Percentiles rank a stretch among this genome's conserved stretches.
phyloP scores from a whole-genome alignment of 2,113 vertebrate genomes.

The Microcebus murinus region DNA sequence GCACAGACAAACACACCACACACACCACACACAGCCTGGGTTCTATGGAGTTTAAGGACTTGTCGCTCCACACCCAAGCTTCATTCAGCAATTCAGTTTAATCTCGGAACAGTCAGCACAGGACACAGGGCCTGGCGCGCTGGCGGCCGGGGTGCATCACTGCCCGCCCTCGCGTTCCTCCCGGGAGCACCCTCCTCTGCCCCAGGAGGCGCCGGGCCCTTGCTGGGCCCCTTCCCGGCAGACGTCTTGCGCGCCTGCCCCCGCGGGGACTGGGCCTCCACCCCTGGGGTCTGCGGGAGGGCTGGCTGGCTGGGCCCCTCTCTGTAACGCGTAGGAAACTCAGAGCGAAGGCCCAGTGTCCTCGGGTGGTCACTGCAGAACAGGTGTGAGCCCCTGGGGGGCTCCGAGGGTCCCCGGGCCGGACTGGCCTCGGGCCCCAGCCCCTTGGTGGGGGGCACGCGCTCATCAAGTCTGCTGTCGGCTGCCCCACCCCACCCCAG shows the following conservation, averaged over 20 bases:
- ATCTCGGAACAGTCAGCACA: slow-evolving; percentile 18
- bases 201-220: not conserved
- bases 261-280: rapidly evolving
- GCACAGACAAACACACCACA: too few relatives aligned
- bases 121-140: not conserved
- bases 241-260: not conserved
- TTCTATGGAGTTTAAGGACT: not conserved
- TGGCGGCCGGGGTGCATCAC: rapidly evolving
- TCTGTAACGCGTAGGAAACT: not conserved
- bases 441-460: not conserved
- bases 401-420: not conserved
- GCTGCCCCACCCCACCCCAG: not conserved
- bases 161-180: rapidly evolving
- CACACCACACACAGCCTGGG: not conserved
- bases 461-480: not conserved
- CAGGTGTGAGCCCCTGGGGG: not conserved
- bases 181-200: rapidly evolving
- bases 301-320: not conserved
- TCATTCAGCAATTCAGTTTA: slow-evolving; percentile 56
- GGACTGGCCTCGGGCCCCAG: not conserved
- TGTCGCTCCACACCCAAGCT: rapidly evolving
- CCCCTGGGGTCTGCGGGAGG: not conserved
- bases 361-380: not conserved
- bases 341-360: not conserved
- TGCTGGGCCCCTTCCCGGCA: not conserved